phyloP scores from a whole-genome alignment of 2,888 invertebrate species.

The Oscheius sp. region DNA sequence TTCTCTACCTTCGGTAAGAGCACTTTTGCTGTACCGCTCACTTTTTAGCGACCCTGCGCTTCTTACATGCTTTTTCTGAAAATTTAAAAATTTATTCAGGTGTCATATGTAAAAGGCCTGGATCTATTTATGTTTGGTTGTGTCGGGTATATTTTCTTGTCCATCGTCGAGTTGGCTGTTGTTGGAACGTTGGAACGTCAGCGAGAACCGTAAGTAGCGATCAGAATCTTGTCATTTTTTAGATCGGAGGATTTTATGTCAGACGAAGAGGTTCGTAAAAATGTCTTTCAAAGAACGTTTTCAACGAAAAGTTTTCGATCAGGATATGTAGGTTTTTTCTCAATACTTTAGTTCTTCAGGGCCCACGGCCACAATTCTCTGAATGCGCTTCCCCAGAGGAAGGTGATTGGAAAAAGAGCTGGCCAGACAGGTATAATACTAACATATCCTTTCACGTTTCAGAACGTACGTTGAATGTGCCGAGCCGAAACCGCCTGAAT shows the following conservation, averaged over 20 bases:
- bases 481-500: slow-evolving; percentile 54
- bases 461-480: slow-evolving; percentile 62
- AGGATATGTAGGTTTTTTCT: slow-evolving; percentile 46
- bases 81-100: slow-evolving; percentile 42
- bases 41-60: slow-evolving; percentile 7
- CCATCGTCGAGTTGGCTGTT: slow-evolving; percentile 59
- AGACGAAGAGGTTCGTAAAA: slow-evolving; percentile 55
- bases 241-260: slow-evolving; percentile 51
- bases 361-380: slow-evolving; percentile 46
- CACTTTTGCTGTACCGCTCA: slow-evolving; percentile 2
- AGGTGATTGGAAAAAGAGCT: slow-evolving; percentile 34
- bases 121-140: slow-evolving; percentile 69
- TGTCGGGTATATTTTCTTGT: slow-evolving; percentile 66
- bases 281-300: slow-evolving; percentile 56
- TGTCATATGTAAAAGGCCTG: slow-evolving; percentile 68
- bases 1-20: slow-evolving; percentile 31
- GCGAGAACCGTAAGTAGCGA: slow-evolving; percentile 14
- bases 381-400: slow-evolving; percentile 53
- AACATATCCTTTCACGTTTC: not conserved
- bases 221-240: not conserved
- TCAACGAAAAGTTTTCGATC: slow-evolving; percentile 51
- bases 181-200: slow-evolving; percentile 46
- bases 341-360: slow-evolving; percentile 32
- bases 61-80: not conserved
- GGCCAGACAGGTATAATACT: slow-evolving; percentile 24